These are phyloP conservation scores for Xiphorhynchus erythropygius DNA, from an alignment of 2,797 vertebrate genomes.

Conservation along the genomic window DNA sequence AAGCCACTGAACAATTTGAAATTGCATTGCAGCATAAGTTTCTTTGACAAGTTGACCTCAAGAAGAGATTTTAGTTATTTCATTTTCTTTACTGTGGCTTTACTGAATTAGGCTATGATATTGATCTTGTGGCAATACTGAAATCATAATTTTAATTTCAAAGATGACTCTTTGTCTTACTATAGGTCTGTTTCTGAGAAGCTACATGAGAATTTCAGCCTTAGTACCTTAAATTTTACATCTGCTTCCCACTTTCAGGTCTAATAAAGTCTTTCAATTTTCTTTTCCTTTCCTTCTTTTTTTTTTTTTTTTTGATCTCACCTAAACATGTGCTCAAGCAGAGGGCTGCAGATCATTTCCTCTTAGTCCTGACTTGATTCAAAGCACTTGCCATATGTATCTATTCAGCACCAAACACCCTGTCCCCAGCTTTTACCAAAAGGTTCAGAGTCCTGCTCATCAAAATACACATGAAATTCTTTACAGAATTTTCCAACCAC, in stretches of 20 bases:
- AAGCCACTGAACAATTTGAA: neutral
- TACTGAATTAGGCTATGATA: slow-evolving; percentile 18
- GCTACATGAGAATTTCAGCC: slow-evolving; percentile 33
- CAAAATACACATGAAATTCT: neutral
- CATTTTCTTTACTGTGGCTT: slow-evolving; percentile 14
- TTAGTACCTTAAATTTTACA: slow-evolving; percentile 14
- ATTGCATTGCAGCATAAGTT: neutral
- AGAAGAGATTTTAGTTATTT: slow-evolving; percentile 1
- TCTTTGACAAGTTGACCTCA: slow-evolving; percentile 30
- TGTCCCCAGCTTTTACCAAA: neutral
- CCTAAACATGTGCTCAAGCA: slow-evolving; percentile 19
- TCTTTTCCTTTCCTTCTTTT: neutral
- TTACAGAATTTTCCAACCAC: neutral
- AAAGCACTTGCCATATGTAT: neutral
- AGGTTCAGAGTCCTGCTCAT: neutral
- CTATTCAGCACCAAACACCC: neutral
- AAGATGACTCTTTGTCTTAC: slow-evolving; percentile 10
- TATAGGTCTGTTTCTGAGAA: slow-evolving; percentile 10
- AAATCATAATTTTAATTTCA: slow-evolving; percentile 49
- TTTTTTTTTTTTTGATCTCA: neutral
- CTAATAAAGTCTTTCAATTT: slow-evolving; percentile 44
- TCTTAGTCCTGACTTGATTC: slow-evolving; percentile 1
- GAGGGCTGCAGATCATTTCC: slow-evolving; percentile 20
- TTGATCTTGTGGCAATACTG: slow-evolving; percentile 42
- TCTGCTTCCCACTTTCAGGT: slow-evolving; percentile 34